phyloP scores from a whole-genome alignment of 2,888 invertebrate species.

The Volucella zonaria region DNA sequence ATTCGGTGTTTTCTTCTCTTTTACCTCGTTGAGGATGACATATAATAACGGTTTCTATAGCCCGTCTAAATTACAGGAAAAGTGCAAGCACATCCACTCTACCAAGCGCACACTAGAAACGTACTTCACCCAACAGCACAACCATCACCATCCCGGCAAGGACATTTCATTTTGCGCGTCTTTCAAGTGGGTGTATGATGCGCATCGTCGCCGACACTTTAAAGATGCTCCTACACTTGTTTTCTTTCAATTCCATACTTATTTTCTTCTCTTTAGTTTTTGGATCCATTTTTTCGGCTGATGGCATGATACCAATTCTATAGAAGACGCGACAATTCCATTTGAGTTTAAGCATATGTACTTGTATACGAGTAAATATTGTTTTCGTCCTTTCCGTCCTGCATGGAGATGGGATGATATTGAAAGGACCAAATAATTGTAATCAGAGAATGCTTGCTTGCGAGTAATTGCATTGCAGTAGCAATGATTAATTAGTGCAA shows the following conservation, averaged over 20 bases:
- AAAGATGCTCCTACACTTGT: constrained; percentile 19
- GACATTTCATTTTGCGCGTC: constrained; percentile 28
- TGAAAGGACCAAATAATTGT: constrained; percentile 27
- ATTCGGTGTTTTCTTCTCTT: constrained; percentile 14
- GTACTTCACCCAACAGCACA: constrained; percentile 10
- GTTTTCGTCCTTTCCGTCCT: background rate
- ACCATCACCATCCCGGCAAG: constrained; percentile 17
- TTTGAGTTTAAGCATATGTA: background rate
- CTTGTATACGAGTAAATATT: background rate
- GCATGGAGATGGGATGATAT: too few species aligned
- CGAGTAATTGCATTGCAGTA: constrained; percentile 24
- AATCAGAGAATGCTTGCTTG: constrained; percentile 22
- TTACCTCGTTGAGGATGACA: constrained; percentile 14
- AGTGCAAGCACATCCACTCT: constrained; percentile 62
- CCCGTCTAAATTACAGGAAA: constrained; percentile 65
- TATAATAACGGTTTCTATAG: constrained; percentile 46
- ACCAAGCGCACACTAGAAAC: constrained; percentile 19
- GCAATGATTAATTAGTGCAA: constrained; percentile 66
- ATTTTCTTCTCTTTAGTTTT: background rate
- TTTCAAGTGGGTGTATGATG: constrained; percentile 23
- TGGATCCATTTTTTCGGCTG: constrained; percentile 29
- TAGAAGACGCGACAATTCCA: constrained; percentile 18
- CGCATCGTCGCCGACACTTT: constrained; percentile 12
- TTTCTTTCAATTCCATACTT: background rate
- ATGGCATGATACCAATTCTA: constrained; percentile 34